phyloP scores from a whole-genome alignment of 1,140 invertebrate genomes.

The Ceratosolen solmsi region DNA sequence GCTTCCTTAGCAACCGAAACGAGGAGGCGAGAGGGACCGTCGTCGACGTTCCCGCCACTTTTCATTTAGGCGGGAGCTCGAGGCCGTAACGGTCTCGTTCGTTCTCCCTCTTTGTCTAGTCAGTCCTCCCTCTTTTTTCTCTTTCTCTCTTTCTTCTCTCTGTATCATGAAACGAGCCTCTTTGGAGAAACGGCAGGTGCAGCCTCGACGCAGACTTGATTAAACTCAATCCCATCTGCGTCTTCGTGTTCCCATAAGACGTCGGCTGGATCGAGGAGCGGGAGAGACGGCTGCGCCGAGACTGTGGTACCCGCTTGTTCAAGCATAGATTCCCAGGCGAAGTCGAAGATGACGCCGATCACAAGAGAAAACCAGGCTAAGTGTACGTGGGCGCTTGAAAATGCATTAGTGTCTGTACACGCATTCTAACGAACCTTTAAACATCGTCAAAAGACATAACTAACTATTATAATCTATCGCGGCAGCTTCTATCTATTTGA shows the following conservation, averaged over 20 bases:
- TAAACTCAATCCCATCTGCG: constrained; percentile 69
- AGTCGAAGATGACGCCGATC: background rate
- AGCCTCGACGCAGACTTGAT: constrained; percentile 66
- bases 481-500: too few relatives aligned
- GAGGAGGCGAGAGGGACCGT: background rate
- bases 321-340: background rate
- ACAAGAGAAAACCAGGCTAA: background rate
- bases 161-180: background rate
- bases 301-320: background rate
- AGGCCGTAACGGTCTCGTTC: constrained; percentile 62
- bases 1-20: background rate
- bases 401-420: background rate
- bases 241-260: constrained; percentile 35
- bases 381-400: background rate
- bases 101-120: background rate
- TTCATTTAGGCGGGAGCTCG: constrained; percentile 56
- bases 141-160: background rate
- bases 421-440: background rate
- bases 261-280: background rate
- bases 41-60: constrained; percentile 56
- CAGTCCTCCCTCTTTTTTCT: background rate
- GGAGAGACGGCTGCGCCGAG: background rate
- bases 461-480: too few relatives aligned
- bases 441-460: too few relatives aligned
- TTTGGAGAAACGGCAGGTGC: constrained; percentile 66